Evolutionary conservation across 2,888 invertebrate genomes (phyloP), one percentile per base, ranked within the genome.

Genomic region (Erebia ligea): DNA sequence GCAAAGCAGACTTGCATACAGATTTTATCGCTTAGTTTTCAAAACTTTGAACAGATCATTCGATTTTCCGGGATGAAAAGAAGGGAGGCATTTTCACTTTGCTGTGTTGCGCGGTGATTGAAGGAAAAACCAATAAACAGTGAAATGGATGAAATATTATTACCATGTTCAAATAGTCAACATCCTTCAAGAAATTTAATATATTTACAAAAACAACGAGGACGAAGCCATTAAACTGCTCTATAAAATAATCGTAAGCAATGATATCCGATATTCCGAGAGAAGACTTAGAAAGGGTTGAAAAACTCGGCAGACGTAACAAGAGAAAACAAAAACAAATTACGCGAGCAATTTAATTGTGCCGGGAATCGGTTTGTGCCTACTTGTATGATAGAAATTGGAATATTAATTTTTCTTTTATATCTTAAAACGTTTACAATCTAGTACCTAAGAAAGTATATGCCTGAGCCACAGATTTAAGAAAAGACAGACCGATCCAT

Each of bases 221-320:
- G 1, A 19, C 13, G 62, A 62, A 62, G 48, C 62, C 62, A 15
- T 48, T 21, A 62, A 61, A 62, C 19, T 48, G 48, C 11, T 45
- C 45, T 62, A 45, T 21, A 61, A 42, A 59, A 42, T 61, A 1
- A 48, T 45, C 8, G 42, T 19, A 61, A 48, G 48, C 21, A 62
- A 62, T 45, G 62, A 45, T 45, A 62, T 15, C 45, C 48, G 48
- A 62, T 61, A 61, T 45, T 17, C 48, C 13, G 8, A 21, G 17
- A 11, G 62, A 62, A 62, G 62, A 62, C 62, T 48, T 62, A 48
- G 15, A 48, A 62, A 62, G 62, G 48, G 62, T 62, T 62, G 45
- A 48, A 19, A 21, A 6, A 62, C 21, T 62, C 62, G 19, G 48
- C 9, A 62, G 21, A n/a, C 61, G 0, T 25, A 61, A 45, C 13